phyloP scores from a whole-genome alignment of 2,113 vertebrate species.

The Lontra canadensis region DNA sequence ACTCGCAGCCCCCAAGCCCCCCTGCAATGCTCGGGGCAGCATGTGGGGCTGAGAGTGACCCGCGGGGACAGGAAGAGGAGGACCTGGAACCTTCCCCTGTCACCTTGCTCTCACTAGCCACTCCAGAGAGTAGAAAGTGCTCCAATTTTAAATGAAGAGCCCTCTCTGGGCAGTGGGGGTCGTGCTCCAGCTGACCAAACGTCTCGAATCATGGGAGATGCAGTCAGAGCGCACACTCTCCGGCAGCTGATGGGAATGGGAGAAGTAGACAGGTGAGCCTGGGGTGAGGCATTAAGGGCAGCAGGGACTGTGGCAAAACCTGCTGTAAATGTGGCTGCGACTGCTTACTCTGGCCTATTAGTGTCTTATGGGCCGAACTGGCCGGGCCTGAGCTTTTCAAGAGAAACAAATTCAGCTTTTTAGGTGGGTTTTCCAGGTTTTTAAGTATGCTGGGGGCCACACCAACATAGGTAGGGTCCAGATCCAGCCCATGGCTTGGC shows the following conservation, averaged over 20 bases:
- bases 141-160: not conserved
- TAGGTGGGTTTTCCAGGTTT: not conserved
- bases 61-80: accelerated
- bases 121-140: not conserved
- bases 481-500: not conserved
- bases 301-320: not conserved
- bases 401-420: not conserved
- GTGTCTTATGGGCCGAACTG: not conserved
- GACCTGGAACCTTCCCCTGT: not conserved
- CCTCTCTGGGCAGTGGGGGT: not conserved
- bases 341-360: not conserved
- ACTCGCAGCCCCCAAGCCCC: not conserved
- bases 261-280: no score
- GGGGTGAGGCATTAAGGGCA: no score
- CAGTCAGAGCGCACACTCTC: not conserved
- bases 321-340: not conserved
- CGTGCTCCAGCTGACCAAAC: not conserved
- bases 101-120: not conserved
- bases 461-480: not conserved
- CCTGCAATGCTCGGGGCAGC: not conserved
- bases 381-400: not conserved
- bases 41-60: not conserved
- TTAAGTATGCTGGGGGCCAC: not conserved
- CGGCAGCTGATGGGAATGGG: not conserved
- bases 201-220: not conserved